Percentiles rank a stretch among this genome's conserved stretches.
These are phyloP conservation scores for Hypolimnas misippus DNA, from an alignment of 2,888 invertebrate genomes.

Conservation along the genomic window DNA sequence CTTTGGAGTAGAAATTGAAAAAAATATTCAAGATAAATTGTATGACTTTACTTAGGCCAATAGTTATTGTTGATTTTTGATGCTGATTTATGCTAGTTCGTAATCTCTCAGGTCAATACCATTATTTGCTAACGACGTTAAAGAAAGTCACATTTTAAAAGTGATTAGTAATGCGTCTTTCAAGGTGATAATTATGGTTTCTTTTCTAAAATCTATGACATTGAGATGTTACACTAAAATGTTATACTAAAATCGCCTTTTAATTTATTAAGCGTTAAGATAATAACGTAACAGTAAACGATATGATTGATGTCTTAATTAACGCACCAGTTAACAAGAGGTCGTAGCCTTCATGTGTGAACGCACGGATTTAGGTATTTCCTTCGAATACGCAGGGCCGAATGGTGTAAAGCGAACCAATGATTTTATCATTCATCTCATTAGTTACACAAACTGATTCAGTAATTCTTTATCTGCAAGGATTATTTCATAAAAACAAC, in stretches of 20 bases:
- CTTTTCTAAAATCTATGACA: constrained; percentile 23
- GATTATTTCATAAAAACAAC: neutral
- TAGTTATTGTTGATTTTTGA: too few relatives aligned
- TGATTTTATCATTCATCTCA: constrained; percentile 14
- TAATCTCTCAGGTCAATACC: neutral
- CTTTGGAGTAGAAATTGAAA: too few relatives aligned
- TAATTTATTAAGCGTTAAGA: constrained; percentile 19
- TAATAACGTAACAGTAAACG: constrained; percentile 7
- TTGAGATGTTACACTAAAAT: constrained; percentile 43
- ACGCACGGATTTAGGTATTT: constrained; percentile 41
- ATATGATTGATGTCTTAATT: constrained; percentile 57
- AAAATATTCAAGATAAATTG: too few relatives aligned
- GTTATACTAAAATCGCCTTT: constrained; percentile 20
- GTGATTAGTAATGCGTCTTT: neutral
- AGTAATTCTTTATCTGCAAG: neutral
- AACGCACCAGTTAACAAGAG: constrained; percentile 52
- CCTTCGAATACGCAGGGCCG: constrained; percentile 30
- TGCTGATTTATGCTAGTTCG: neutral
- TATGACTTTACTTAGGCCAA: too few relatives aligned
- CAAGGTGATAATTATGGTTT: neutral
- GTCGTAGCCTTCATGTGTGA: constrained; percentile 42
- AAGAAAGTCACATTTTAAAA: neutral
- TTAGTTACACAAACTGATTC: neutral
- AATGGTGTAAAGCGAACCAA: constrained; percentile 10
- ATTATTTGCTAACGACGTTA: neutral